These are phyloP conservation scores for Drosophila kanapiae DNA, from an alignment of 1,140 invertebrate species.

Conservation along the genomic window DNA sequence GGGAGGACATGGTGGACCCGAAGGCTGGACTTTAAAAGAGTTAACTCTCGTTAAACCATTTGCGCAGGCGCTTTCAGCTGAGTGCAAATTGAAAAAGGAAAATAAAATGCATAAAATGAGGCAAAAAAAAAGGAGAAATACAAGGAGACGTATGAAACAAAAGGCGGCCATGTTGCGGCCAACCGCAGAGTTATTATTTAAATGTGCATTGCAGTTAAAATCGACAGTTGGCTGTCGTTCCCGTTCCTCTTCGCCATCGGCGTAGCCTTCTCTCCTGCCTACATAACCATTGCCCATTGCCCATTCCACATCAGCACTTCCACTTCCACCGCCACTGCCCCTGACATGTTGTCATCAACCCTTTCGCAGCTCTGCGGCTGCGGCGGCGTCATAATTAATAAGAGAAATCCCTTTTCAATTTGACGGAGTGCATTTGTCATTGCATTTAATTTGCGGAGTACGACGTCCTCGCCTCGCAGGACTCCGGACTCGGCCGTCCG, in stretches of 20 bases:
- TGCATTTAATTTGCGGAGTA: conserved; percentile 84
- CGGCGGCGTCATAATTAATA: conserved; percentile 84
- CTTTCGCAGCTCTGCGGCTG: conserved; percentile 66
- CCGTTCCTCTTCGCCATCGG: conserved; percentile 11
- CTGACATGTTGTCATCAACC: conserved; percentile 75
- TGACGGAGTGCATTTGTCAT: conserved; percentile 85
- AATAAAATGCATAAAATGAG: conserved; percentile 51
- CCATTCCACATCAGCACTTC: conserved; percentile 33
- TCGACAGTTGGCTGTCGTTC: conserved; percentile 74
- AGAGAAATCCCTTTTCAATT: conserved; percentile 85
- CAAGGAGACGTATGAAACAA: conserved; percentile 61
- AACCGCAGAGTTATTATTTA: conserved; percentile 83
- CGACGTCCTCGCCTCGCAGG: conserved; percentile 19
- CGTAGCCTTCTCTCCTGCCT: background rate
- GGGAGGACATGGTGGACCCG: conserved; percentile 11
- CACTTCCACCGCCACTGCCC: conserved; percentile 22
- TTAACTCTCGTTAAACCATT: conserved; percentile 67
- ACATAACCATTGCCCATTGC: background rate
- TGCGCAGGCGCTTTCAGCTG: conserved; percentile 74
- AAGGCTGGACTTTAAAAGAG: conserved; percentile 52
- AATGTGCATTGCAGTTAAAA: conserved; percentile 76
- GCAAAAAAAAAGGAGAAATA: conserved; percentile 27
- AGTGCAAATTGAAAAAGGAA: conserved; percentile 33
- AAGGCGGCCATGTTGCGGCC: conserved; percentile 79
- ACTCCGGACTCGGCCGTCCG: conserved; percentile 50